Conservation (phyloP, 2,113 vertebrate species). For the Rhynchomys soricoides region DNA sequence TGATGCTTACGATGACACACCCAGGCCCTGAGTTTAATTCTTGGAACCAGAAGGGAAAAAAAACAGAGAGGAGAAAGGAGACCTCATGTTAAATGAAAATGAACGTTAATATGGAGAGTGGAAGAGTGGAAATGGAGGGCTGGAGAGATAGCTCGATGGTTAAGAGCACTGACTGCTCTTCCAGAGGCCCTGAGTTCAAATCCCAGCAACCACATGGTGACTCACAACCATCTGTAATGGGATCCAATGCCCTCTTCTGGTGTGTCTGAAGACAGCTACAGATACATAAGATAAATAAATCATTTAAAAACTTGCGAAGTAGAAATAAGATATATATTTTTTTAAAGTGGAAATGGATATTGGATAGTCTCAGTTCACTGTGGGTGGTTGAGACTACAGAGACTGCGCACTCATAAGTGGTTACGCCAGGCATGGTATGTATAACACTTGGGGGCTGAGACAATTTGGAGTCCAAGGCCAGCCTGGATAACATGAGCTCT, state of each 20-base stretch:
- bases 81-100: not conserved
- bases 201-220: no score
- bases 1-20: not conserved
- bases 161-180: no score
- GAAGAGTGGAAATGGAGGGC: not conserved
- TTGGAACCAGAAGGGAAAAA: not conserved
- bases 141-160: not conserved
- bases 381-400: not conserved
- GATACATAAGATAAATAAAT: no score
- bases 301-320: no score
- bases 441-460: not conserved
- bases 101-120: not conserved
- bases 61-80: not conserved
- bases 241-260: no score
- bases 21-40: not conserved
- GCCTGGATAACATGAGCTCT: not conserved
- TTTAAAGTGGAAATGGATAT: no score
- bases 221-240: no score
- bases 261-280: no score
- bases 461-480: not conserved
- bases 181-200: no score
- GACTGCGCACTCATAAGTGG: not conserved
- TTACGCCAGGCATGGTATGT: not conserved
- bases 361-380: no score
- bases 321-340: no score